phyloP scores from a whole-genome alignment of 2,797 vertebrate genomes.

The Sphenopsis melanotis region DNA sequence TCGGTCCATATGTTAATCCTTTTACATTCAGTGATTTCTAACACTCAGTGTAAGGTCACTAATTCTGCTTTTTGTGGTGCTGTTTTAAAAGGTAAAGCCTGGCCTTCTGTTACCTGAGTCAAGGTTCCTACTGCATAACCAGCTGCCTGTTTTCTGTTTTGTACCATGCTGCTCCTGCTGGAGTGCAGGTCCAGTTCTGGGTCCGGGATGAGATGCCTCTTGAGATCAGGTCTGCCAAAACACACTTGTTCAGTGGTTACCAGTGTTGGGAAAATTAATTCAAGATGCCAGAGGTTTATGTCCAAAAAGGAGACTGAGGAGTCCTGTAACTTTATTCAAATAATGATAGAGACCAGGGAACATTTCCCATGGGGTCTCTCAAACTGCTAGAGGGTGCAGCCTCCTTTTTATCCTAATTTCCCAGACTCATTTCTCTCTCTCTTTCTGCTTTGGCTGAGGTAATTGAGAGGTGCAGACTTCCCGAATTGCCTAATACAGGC shows the following conservation, averaged over 20 bases:
- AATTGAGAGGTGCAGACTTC: background rate
- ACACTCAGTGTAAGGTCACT: background rate
- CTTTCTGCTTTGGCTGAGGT: background rate
- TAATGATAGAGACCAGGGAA: background rate
- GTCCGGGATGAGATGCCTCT: rapidly evolving
- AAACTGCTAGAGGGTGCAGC: background rate
- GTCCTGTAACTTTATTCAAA: background rate
- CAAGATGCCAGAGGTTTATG: background rate
- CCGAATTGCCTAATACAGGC: rapidly evolving
- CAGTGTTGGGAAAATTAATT: background rate
- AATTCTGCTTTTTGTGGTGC: background rate
- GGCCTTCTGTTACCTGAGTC: background rate
- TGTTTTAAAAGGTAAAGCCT: background rate
- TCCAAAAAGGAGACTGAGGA: background rate
- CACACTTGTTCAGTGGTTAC: background rate
- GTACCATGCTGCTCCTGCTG: background rate
- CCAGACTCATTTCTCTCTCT: background rate
- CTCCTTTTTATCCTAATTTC: background rate
- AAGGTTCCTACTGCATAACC: background rate
- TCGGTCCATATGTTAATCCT: background rate
- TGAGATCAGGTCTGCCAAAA: background rate
- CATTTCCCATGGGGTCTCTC: background rate
- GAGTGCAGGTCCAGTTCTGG: background rate
- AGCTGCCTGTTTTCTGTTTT: background rate
- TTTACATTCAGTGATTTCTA: background rate